These are phyloP conservation scores for Ypsolopha sequella DNA, from an alignment of 2,888 invertebrate genomes.

Conservation along the genomic window DNA sequence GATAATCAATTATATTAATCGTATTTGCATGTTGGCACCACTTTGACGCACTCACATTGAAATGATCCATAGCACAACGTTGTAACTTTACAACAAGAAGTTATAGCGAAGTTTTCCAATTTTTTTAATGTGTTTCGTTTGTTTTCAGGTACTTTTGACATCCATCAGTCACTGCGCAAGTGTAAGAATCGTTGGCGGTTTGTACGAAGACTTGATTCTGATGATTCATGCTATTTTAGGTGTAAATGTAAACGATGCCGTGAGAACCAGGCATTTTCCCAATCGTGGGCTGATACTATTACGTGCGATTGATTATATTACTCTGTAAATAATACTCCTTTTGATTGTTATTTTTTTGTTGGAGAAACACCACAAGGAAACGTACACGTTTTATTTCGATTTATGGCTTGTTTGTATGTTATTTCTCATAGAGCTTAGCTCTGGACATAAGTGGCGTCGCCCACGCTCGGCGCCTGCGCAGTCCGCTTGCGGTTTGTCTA, in stretches of 20 bases:
- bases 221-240: too few relatives aligned
- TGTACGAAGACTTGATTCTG: too few relatives aligned
- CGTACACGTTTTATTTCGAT: background rate
- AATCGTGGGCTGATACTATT: too few relatives aligned
- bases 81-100: background rate
- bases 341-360: too few relatives aligned
- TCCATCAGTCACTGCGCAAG: too few relatives aligned
- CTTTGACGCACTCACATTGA: slow-evolving; percentile 7
- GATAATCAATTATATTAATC: slow-evolving; percentile 25
- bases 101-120: background rate
- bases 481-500: background rate
- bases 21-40: slow-evolving; percentile 19
- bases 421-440: slow-evolving; percentile 2
- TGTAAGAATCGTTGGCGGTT: too few relatives aligned
- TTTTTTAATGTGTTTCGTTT: background rate
- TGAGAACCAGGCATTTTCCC: too few relatives aligned
- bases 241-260: too few relatives aligned
- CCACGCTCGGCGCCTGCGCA: slow-evolving; percentile 16
- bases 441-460: slow-evolving; percentile 17
- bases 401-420: background rate
- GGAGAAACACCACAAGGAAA: too few relatives aligned
- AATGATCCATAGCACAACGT: background rate
- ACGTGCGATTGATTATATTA: too few relatives aligned
- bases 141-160: background rate
- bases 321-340: too few relatives aligned